Percentiles rank a stretch among this genome's conserved stretches.
Evolutionary conservation across 1,140 invertebrate genomes (phyloP).

Genomic region (Sitophilus oryzae): DNA sequence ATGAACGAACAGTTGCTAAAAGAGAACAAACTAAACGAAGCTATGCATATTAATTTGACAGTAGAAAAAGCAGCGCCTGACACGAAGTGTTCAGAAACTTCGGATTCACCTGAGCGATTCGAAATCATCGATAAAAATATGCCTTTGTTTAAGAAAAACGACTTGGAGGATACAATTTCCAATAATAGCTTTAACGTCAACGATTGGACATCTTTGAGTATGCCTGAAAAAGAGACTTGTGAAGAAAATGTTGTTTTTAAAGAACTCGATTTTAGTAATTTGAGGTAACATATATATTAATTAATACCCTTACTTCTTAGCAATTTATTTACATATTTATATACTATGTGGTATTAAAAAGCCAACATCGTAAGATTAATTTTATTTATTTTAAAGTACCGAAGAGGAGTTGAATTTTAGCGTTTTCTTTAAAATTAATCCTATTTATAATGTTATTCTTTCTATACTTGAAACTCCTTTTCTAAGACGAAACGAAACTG

Average conservation of each 20-base stretch:
- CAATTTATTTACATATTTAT: background rate
- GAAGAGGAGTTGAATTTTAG: too few species aligned
- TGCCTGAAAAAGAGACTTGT: constrained; percentile 15
- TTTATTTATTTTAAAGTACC: too few species aligned
- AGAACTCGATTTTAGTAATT: constrained; percentile 14
- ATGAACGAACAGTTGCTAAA: constrained; percentile 13
- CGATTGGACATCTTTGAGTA: constrained; percentile 37
- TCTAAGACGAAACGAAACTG: too few species aligned
- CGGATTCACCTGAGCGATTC: constrained; percentile 42
- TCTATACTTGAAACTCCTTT: too few species aligned
- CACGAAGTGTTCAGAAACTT: constrained; percentile 28
- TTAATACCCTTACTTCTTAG: background rate
- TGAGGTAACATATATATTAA: constrained; percentile 10
- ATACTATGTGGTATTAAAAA: too few species aligned
- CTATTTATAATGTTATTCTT: too few species aligned
- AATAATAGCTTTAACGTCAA: constrained; percentile 38
- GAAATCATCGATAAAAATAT: constrained; percentile 42
- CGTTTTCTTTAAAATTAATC: too few species aligned
- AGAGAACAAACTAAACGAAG: constrained; percentile 3
- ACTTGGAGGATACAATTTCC: constrained; percentile 37
- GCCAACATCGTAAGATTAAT: too few species aligned
- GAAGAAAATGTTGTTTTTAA: constrained; percentile 7
- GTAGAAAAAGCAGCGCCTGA: background rate
- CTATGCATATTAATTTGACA: background rate
- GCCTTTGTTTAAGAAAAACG: constrained; percentile 23